Evolutionary conservation across 2,797 vertebrate genomes (phyloP).

Genomic region (Sebastes goodei): DNA sequence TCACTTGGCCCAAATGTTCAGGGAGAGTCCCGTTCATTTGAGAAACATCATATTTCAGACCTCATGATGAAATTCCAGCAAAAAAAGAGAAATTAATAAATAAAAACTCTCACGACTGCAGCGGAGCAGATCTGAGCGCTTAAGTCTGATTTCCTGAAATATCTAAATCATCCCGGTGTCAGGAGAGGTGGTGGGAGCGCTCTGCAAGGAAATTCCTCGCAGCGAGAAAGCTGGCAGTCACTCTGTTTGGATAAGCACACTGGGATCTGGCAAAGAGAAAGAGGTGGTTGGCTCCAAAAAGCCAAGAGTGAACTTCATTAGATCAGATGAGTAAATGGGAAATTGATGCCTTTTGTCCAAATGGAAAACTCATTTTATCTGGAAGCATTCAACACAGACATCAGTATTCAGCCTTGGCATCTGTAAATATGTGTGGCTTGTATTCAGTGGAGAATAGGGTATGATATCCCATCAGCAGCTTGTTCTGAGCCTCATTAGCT

Average conservation of each 20-base stretch:
- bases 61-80: constrained; percentile 18
- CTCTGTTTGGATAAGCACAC: constrained; percentile 56
- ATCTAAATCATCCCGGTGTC: constrained; percentile 52
- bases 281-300: constrained; percentile 8
- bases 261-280: constrained; percentile 31
- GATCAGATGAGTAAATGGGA: constrained; percentile 48
- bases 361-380: constrained; percentile 38
- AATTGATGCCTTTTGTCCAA: constrained; percentile 37
- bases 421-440: constrained; percentile 33
- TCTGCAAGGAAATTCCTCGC: constrained; percentile 59
- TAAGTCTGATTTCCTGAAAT: constrained; percentile 47
- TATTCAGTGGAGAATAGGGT: constrained; percentile 17
- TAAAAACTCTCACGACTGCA: constrained; percentile 6
- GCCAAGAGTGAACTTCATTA: constrained; percentile 51
- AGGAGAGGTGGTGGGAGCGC: constrained; percentile 38
- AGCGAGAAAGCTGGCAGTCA: constrained; percentile 48
- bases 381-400: constrained; percentile 22
- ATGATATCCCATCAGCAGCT: constrained; percentile 31
- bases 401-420: constrained; percentile 33
- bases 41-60: constrained; percentile 3
- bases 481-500: constrained; percentile 55
- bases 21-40: not conserved
- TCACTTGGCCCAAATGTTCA: not conserved
- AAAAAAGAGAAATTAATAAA: constrained; percentile 4
- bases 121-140: not conserved